phyloP scores from a whole-genome alignment of 2,888 invertebrate species.

The Bibio marci region DNA sequence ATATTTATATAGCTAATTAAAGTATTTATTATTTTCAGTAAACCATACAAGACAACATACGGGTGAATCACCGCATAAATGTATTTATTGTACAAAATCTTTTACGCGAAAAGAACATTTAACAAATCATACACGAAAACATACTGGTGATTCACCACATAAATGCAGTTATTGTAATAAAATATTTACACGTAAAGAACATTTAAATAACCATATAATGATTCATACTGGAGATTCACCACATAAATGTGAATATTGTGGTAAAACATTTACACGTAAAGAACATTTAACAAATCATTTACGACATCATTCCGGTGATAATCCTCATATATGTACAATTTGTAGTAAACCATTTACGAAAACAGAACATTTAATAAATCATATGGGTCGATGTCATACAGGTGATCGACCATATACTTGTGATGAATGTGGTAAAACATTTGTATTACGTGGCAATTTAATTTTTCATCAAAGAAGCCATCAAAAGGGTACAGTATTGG shows the following conservation, averaged over 20 bases:
- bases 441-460: conserved; percentile 67
- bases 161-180: conserved; percentile 33
- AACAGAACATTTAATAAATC: conserved; percentile 74
- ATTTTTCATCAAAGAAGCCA: conserved; percentile 77
- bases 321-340: conserved; percentile 69
- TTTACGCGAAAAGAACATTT: conserved; percentile 76
- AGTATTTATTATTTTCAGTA: conserved; percentile 11
- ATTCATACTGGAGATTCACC: conserved; percentile 60
- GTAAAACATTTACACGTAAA: conserved; percentile 72
- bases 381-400: conserved; percentile 45
- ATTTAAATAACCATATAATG: conserved; percentile 69
- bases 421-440: conserved; percentile 72
- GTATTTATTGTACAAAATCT: conserved; percentile 72
- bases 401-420: conserved; percentile 71
- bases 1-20: conserved; percentile 11
- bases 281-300: conserved; percentile 75
- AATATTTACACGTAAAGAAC: conserved; percentile 66
- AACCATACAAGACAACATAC: conserved; percentile 63
- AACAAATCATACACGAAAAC: conserved; percentile 64
- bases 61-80: conserved; percentile 71
- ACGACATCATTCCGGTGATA: conserved; percentile 75
- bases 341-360: conserved; percentile 73
- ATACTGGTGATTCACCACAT: conserved; percentile 62
- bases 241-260: conserved; percentile 70
- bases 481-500: conserved; percentile 50